Conservation (phyloP, 2,113 vertebrate genomes). For the Centropristis striata region DNA sequence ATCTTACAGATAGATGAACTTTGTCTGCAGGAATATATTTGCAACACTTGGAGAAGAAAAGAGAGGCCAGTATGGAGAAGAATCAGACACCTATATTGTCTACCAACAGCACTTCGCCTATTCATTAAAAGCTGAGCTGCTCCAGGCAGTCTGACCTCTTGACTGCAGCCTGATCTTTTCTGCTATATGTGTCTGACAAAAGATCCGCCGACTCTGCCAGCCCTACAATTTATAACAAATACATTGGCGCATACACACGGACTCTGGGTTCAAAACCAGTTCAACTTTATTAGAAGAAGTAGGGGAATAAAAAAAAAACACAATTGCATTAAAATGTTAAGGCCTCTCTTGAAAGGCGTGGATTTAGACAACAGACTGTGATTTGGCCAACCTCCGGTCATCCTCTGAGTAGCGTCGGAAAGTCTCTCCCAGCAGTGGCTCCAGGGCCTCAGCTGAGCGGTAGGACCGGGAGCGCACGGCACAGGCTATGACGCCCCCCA, state of each 20-base stretch:
- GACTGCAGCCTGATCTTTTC: not conserved
- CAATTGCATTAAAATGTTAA: slow-evolving; percentile 40
- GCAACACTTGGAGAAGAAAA: not conserved
- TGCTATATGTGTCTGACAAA: slow-evolving; percentile 11
- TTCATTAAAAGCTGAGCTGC: slow-evolving; percentile 11
- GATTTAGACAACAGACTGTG: slow-evolving; percentile 87
- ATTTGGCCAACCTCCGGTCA: slow-evolving; percentile 84
- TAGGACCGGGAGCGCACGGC: slow-evolving; percentile 84
- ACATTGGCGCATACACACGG: not conserved
- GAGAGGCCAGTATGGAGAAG: not conserved
- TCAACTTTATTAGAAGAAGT: slow-evolving; percentile 76
- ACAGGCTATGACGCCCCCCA: slow-evolving; percentile 86
- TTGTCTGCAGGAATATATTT: not conserved
- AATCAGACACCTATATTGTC: not conserved
- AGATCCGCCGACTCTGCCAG: not conserved
- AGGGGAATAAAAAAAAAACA: slow-evolving; percentile 37
- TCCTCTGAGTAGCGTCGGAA: slow-evolving; percentile 91
- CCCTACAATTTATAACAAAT: slow-evolving; percentile 15
- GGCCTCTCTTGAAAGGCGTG: slow-evolving; percentile 14
- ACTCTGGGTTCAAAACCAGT: slow-evolving; percentile 53
- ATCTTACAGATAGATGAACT: not conserved
- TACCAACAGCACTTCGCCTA: not conserved
- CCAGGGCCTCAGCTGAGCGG: slow-evolving; percentile 83
- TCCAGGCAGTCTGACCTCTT: slow-evolving; percentile 11
- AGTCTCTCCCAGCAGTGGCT: slow-evolving; percentile 92